Conservation (phyloP, 2,113 vertebrate species). For the Silurus meridionalis region DNA sequence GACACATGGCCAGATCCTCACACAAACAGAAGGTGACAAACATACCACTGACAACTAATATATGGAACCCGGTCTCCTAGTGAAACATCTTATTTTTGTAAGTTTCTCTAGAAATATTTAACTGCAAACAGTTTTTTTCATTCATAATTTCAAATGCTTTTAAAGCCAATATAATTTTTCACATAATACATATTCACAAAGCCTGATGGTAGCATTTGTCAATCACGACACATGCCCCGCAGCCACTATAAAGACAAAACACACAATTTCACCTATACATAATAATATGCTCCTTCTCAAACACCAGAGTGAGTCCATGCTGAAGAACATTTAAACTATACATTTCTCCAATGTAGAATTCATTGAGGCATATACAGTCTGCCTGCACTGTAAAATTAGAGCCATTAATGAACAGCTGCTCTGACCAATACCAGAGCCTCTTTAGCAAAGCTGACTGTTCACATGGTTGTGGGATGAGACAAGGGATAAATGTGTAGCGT, state of each 20-base stretch:
- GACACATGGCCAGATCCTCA: not conserved
- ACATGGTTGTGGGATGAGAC: conserved; percentile 53
- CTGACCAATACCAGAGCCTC: conserved; percentile 39
- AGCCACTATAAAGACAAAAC: not conserved
- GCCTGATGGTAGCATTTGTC: not conserved
- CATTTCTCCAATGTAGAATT: not conserved
- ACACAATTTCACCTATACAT: not conserved
- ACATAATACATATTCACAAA: not conserved
- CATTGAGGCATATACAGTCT: not conserved
- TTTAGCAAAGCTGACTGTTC: conserved; percentile 31
- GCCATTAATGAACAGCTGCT: conserved; percentile 64
- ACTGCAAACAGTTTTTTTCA: not conserved
- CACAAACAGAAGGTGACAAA: not conserved
- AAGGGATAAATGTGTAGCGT: conserved; percentile 36
- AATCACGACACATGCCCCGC: not conserved
- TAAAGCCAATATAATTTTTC: not conserved
- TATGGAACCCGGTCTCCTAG: not conserved
- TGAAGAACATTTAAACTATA: not conserved
- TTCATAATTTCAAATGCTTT: not conserved
- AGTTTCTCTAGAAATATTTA: not conserved
- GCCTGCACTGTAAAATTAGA: conserved; percentile 63
- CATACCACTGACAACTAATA: not conserved
- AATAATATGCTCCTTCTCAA: not conserved
- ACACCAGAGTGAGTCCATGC: not conserved
- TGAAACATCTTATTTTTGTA: not conserved